A percentile compares a stretch with the other conserved stretches of the same genome.
Conservation (phyloP, 2,888 invertebrate species). For the Ophonus ardosiacus region DNA sequence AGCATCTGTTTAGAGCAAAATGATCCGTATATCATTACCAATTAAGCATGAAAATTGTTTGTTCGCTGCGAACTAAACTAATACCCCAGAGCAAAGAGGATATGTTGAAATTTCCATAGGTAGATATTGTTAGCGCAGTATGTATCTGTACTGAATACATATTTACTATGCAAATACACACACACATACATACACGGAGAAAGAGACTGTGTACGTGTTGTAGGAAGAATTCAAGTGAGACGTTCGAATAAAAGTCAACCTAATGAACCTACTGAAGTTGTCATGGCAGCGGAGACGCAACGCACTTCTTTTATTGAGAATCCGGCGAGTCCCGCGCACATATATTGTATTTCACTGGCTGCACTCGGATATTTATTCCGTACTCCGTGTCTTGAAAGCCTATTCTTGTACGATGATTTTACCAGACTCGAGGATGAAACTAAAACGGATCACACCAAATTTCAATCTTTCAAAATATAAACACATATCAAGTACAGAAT, state of each 20-base stretch:
- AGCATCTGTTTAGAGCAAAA: slow-evolving; percentile 39
- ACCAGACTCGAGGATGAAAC: neutral
- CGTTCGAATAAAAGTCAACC: slow-evolving; percentile 55
- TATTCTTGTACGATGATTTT: slow-evolving; percentile 33
- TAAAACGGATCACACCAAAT: slow-evolving; percentile 49
- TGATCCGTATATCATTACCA: slow-evolving; percentile 51
- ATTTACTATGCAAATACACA: slow-evolving; percentile 67
- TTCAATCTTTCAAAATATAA: slow-evolving; percentile 25
- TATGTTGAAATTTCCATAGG: slow-evolving; percentile 57
- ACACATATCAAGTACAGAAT: neutral
- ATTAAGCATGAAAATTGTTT: slow-evolving; percentile 59
- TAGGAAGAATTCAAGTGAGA: slow-evolving; percentile 28
- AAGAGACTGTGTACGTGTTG: neutral
- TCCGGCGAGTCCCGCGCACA: slow-evolving; percentile 25
- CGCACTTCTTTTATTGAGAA: slow-evolving; percentile 52
- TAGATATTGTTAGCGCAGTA: slow-evolving; percentile 49
- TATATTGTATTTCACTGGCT: slow-evolving; percentile 45
- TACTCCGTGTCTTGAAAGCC: slow-evolving; percentile 33
- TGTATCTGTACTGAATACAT: slow-evolving; percentile 64
- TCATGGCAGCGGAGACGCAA: slow-evolving; percentile 46
- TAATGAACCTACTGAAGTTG: slow-evolving; percentile 52
- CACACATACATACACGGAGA: slow-evolving; percentile 4
- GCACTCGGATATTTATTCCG: slow-evolving; percentile 43
- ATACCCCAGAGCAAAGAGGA: slow-evolving; percentile 50
- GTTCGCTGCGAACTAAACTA: slow-evolving; percentile 43